Conservation (phyloP, 2,888 invertebrate genomes). For the Entomobrya multifasciata region DNA sequence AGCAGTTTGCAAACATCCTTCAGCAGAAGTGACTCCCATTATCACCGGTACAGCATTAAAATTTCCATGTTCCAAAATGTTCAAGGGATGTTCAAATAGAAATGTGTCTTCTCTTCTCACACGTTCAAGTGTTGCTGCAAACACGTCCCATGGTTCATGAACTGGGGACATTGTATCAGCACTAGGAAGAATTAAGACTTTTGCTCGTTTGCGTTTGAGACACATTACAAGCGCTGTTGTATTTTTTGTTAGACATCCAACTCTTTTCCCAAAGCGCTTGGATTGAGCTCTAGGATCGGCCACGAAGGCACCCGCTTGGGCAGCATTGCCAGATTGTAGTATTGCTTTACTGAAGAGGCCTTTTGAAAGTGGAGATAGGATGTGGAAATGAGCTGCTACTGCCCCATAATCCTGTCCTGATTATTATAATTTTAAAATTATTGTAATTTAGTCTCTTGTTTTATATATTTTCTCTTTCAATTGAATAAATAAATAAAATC, state of each 20-base stretch:
- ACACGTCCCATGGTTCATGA: conserved; percentile 63
- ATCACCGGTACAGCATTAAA: conserved; percentile 78
- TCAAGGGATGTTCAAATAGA: conserved; percentile 73
- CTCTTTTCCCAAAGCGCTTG: conserved; percentile 69
- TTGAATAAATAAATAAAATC: too few species aligned
- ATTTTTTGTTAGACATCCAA: conserved; percentile 74
- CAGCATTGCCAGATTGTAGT: conserved; percentile 70
- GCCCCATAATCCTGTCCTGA: conserved; percentile 72
- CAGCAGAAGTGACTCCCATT: conserved; percentile 74
- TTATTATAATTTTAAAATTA: too few species aligned
- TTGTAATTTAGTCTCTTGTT: conserved; percentile 42
- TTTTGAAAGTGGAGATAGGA: conserved; percentile 74
- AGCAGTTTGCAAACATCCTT: conserved; percentile 75
- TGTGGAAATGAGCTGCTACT: conserved; percentile 71
- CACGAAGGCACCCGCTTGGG: conserved; percentile 68
- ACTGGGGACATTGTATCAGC: conserved; percentile 68
- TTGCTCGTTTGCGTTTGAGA: conserved; percentile 68
- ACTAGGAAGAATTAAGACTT: conserved; percentile 57
- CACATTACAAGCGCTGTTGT: conserved; percentile 75
- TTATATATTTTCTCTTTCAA: conserved; percentile 51
- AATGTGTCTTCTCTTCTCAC: conserved; percentile 75
- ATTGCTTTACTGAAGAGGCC: conserved; percentile 74
- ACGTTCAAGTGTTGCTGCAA: conserved; percentile 66
- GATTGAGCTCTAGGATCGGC: conserved; percentile 73
- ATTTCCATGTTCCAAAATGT: conserved; percentile 72